Percentiles rank a stretch among this genome's conserved stretches.
phyloP scores from a whole-genome alignment of 2,888 invertebrate genomes.

The Drosophila recens region DNA sequence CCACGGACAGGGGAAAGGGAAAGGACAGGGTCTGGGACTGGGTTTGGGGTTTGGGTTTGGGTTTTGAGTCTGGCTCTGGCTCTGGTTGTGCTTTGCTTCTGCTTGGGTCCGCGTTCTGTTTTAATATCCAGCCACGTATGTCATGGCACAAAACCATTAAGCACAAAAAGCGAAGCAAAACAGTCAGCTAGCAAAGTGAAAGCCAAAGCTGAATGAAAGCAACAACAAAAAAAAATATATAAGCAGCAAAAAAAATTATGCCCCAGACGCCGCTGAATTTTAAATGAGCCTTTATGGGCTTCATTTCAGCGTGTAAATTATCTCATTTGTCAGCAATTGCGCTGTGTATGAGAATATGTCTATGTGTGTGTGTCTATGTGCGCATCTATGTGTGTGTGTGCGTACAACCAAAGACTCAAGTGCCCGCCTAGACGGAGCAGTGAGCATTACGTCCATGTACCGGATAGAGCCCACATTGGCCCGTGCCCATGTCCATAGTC shows the following conservation, averaged over 20 bases:
- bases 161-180: slow-evolving; percentile 66
- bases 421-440: slow-evolving; percentile 55
- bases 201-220: slow-evolving; percentile 67
- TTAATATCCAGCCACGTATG: slow-evolving; percentile 82
- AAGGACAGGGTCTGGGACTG: slow-evolving; percentile 3
- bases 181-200: slow-evolving; percentile 59
- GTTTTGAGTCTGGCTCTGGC: background rate
- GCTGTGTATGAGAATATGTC: slow-evolving; percentile 44
- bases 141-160: slow-evolving; percentile 81
- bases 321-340: slow-evolving; percentile 81
- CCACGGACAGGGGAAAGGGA: background rate
- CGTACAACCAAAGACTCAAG: slow-evolving; percentile 48
- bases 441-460: slow-evolving; percentile 36
- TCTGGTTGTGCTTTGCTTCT: slow-evolving; percentile 25
- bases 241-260: slow-evolving; percentile 76
- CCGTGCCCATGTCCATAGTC: slow-evolving; percentile 4
- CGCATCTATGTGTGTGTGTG: slow-evolving; percentile 14
- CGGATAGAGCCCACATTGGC: slow-evolving; percentile 14
- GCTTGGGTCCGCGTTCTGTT: slow-evolving; percentile 48
- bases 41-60: slow-evolving; percentile 17
- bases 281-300: slow-evolving; percentile 82
- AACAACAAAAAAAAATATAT: slow-evolving; percentile 39
- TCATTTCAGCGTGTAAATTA: slow-evolving; percentile 81
- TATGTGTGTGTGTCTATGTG: slow-evolving; percentile 13
- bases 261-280: slow-evolving; percentile 82